Evolutionary conservation across 2,797 vertebrate species (phyloP), one percentile per base, ranked within the genome.

Genomic region (Gymnoscopelus microlampas): DNA sequence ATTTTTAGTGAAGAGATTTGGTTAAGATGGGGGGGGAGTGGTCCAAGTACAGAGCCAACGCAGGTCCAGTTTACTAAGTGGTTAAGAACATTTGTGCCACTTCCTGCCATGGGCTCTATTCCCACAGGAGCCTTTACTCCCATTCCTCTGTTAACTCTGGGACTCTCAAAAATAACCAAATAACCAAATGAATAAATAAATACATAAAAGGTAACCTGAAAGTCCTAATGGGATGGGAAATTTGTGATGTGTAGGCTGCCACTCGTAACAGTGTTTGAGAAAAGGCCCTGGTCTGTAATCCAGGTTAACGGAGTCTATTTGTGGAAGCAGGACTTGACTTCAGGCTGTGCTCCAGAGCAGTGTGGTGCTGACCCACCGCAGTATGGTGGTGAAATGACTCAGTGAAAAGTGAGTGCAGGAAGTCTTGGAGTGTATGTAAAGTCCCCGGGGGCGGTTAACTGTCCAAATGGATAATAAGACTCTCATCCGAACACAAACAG

Each of bases 271-370:
- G 47, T 1, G 23, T 68, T 80, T 68, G 68, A 70, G 75, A 64
- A 54, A 55, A 26, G 7, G 15, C 74, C 7, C 63, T 73, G 61
- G 26, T 80, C 62, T 55, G 55, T 70, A 58, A 68, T 59, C 64
- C 32, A 48, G 47, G 58, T 73, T 66, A 65, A 74, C 75, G 53
- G 26, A 71, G 49, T 39, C 53, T 80, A 69, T 82, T 84, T 79
- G 49, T 10, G 66, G 73, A 78, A 76, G 70, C 4, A 2, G 59
- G 56, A 66, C 50, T 66, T 44, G n/a, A 39, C 29, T 55, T 44
- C 29, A 79, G 58, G 57, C 19, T 39, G 48, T 51, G 5, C 53
- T 49, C 39, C 12, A 71, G 60, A 81, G 60, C 67, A 70, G 39
- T 55, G 9, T 4, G 29, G 35, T n/a, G 3, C 59, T 71, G 74